Evolutionary conservation across 2,113 vertebrate species (phyloP), one percentile per base, ranked within the genome.

Genomic region (Colinus virginianus): DNA sequence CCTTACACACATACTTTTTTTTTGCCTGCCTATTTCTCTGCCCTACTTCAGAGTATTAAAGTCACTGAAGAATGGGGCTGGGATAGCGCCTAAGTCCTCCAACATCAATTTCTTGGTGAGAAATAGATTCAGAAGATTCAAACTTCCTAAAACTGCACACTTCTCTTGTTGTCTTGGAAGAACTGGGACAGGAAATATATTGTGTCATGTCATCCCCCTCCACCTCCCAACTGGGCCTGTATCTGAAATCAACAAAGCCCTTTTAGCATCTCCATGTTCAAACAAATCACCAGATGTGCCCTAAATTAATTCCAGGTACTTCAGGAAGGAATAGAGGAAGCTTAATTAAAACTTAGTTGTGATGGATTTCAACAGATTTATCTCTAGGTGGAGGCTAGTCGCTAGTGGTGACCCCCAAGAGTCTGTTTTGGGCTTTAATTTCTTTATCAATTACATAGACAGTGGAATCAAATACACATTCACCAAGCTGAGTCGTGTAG

Each of bases 241-340:
- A 80, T 1, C 7, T 69, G 25, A 5, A 93, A 67, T 4, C 4
- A 63, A 16, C 2, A 75, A 62, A 90, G 64, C 0, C 26, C 0
- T 12, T 75, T 68, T 55, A 36, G 5, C 10, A 71, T 0, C 0
- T 64, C 28, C 3, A 13, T n/a, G 7, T 42, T 76, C 4, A 34
- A 61, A 91, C 11, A 78, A 13, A 12, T 68, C 4, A 3, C 69
- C 13, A 88, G 2, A 32, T 34, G 1, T 16, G 8, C 38, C 20
- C 38, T 59, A 75, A 83, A 79, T 42, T 69, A 25, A 40, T 79
- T 68, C 79, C n/a, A 84, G 25, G 36, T n/a, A 69, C 8, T 45
- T 53, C 22, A 13, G 19, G 21, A 78, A 84, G 14, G 7, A 87
- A 4, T 18, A 71, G 10, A 8, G 21, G 62, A 72, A 68, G 0